These are phyloP conservation scores for Tamias sibiricus DNA, from an alignment of 2,113 vertebrate species.

Conservation along the genomic window DNA sequence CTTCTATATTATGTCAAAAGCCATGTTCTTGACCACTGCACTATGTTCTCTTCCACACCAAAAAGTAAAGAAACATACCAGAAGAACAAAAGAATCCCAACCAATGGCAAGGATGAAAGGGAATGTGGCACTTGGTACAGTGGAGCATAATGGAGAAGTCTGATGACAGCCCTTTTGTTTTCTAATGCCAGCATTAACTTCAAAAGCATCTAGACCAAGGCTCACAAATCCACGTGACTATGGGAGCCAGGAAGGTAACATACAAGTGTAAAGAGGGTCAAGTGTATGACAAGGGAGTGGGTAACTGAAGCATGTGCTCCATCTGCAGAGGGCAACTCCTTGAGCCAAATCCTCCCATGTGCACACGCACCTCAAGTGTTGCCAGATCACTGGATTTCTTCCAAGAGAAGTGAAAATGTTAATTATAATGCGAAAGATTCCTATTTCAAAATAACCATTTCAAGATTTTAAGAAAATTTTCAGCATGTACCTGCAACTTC, in stretches of 20 bases:
- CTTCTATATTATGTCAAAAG: background rate
- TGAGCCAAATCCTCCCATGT: background rate
- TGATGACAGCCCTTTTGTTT: background rate
- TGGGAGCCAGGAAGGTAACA: background rate
- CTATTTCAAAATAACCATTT: constrained; percentile 19
- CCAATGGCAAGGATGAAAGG: background rate
- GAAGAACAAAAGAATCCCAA: background rate
- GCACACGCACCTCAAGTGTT: background rate
- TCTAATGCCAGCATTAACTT: background rate
- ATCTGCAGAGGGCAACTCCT: background rate
- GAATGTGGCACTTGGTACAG: background rate
- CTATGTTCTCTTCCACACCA: background rate
- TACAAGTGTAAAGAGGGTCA: background rate
- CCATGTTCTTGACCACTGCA: background rate
- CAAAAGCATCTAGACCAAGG: background rate
- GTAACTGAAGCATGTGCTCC: background rate
- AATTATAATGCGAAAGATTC: constrained; percentile 16
- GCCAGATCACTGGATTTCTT: background rate
- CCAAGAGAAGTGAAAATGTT: background rate
- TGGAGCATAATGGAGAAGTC: background rate
- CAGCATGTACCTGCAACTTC: background rate
- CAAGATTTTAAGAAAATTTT: constrained; percentile 2
- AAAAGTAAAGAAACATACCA: background rate
- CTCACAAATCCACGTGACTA: background rate
- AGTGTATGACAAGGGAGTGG: background rate